Evolutionary conservation across 2,113 vertebrate genomes (phyloP), one percentile per base, ranked within the genome.

Genomic region (Halcyon senegalensis): DNA sequence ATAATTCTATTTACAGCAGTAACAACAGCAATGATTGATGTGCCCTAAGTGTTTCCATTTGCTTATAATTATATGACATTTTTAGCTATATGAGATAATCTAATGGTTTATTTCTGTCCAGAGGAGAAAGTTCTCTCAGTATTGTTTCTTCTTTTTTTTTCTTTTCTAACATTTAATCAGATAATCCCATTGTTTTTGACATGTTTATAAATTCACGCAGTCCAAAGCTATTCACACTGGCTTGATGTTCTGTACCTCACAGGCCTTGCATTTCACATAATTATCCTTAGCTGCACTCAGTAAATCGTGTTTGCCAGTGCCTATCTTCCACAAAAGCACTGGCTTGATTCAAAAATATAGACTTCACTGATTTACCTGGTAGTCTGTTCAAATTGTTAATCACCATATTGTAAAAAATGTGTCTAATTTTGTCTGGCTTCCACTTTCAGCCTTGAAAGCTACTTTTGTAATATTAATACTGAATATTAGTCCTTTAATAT

Each of bases 1-100:
- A 23, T 90, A 84, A 60, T 88, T 92, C 90, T 95, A 86, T 92
- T 90, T 90, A 81, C 75, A 94, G 85, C 56, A 97, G 81, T 50
- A 83, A 25, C 60, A 93, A 79, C 48, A 86, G 58, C 63, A 80
- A 17, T 84, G 83, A 91, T 91, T 83, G 72, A 86, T 90, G 76
- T 80, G 60, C 56, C 56, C 46, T 67, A 79, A 96, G 25, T 77
- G 51, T 81, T 96, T 90, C 90, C 83, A 92, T 94, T 95, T 90
- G 88, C 39, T 93, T 94, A 55, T 55, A 88, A 83, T 90, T 92
- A 63, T 55, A 67, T 75, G 46, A 68, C 58, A 60, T 96, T 88
- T 91, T 75, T 84, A 89, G 51, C 64, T 92, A 16, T 60, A 33
- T 60, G 60, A 90, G 35, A 84, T 88, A 90, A 93, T 74, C 80